Conservation (phyloP, 2,888 invertebrate species). For the Polymixis lichenea region DNA sequence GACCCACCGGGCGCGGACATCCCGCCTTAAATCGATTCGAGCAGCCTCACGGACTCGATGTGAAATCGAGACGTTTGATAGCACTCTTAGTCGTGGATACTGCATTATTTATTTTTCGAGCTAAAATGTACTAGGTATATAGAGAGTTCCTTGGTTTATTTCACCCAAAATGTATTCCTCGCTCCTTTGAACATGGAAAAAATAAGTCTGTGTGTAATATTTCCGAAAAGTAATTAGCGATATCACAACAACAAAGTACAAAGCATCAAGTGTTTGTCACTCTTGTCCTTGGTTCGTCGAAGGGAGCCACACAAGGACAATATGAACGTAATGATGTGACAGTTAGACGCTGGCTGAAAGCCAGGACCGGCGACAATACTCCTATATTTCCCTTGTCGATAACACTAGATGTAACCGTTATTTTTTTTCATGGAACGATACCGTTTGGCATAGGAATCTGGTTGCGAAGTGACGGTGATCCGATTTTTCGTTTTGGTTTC, state of each 20-base stretch:
- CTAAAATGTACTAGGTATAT: slow-evolving; percentile 23
- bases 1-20: slow-evolving; percentile 36
- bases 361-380: slow-evolving; percentile 79
- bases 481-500: slow-evolving; percentile 33
- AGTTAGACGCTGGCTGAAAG: slow-evolving; percentile 76
- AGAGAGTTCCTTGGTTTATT: slow-evolving; percentile 21
- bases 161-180: slow-evolving; percentile 16
- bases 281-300: slow-evolving; percentile 47
- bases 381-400: slow-evolving; percentile 78
- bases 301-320: slow-evolving; percentile 55
- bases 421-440: slow-evolving; percentile 47
- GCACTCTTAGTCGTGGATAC: slow-evolving; percentile 43
- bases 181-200: slow-evolving; percentile 27
- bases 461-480: slow-evolving; percentile 47
- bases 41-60: slow-evolving; percentile 29
- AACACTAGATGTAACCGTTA: slow-evolving; percentile 69
- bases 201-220: slow-evolving; percentile 20
- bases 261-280: slow-evolving; percentile 54
- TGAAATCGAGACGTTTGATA: slow-evolving; percentile 59
- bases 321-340: slow-evolving; percentile 62
- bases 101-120: slow-evolving; percentile 58
- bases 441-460: slow-evolving; percentile 62
- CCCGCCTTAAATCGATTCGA: slow-evolving; percentile 58
- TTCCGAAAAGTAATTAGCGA: slow-evolving; percentile 48
- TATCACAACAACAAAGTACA: slow-evolving; percentile 49